Percentiles rank a stretch among this genome's conserved stretches.
These are phyloP conservation scores for Chloroclysta siterata DNA, from an alignment of 2,888 invertebrate species.

Conservation along the genomic window DNA sequence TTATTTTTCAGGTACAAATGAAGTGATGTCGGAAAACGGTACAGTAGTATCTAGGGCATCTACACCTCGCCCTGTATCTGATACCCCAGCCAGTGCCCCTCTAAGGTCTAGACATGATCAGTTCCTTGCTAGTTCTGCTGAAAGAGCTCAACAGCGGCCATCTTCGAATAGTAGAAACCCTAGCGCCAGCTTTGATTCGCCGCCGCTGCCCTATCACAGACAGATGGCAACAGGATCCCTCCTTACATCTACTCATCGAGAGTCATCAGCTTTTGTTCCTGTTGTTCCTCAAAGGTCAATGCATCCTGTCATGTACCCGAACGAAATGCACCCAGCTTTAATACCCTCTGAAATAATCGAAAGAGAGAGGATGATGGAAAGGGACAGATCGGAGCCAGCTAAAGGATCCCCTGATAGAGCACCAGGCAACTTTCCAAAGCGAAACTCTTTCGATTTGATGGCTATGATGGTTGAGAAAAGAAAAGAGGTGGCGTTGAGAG, in stretches of 20 bases:
- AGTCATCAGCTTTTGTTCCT: slow-evolving; percentile 94
- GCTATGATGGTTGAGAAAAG: slow-evolving; percentile 96
- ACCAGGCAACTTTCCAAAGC: slow-evolving; percentile 70
- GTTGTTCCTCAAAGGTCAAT: slow-evolving; percentile 92
- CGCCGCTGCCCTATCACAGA: slow-evolving; percentile 87
- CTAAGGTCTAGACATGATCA: slow-evolving; percentile 85
- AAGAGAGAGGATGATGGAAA: slow-evolving; percentile 81
- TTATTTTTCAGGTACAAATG: slow-evolving; percentile 68
- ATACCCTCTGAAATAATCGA: slow-evolving; percentile 85
- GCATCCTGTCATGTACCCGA: slow-evolving; percentile 89
- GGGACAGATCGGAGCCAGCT: slow-evolving; percentile 75
- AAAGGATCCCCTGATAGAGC: slow-evolving; percentile 82
- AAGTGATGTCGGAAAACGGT: slow-evolving; percentile 80
- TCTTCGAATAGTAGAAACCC: slow-evolving; percentile 82
- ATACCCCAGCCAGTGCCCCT: slow-evolving; percentile 73
- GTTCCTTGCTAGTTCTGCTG: slow-evolving; percentile 84
- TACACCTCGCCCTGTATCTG: slow-evolving; percentile 79
- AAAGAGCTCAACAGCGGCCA: slow-evolving; percentile 74
- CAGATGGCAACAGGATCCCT: slow-evolving; percentile 84
- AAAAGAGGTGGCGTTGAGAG: slow-evolving; percentile 91
- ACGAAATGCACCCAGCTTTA: slow-evolving; percentile 88
- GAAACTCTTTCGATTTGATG: slow-evolving; percentile 91
- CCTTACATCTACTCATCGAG: slow-evolving; percentile 86
- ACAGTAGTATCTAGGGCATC: slow-evolving; percentile 77
- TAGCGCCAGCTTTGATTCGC: slow-evolving; percentile 86